phyloP scores from a whole-genome alignment of 2,888 invertebrate species.

The Mythimna pallens region DNA sequence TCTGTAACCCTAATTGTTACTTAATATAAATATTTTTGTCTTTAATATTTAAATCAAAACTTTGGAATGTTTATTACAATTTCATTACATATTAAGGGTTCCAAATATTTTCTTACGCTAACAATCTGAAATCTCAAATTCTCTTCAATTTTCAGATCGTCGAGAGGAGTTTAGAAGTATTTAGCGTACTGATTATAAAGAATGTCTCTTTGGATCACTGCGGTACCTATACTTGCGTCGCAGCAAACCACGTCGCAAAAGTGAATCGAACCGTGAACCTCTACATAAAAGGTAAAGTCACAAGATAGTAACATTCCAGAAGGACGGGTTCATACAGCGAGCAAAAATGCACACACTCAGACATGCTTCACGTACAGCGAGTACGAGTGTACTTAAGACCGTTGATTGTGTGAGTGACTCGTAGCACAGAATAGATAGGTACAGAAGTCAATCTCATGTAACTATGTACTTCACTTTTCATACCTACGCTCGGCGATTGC shows the following conservation, averaged over 20 bases:
- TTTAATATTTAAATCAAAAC: not conserved
- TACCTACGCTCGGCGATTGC: no score
- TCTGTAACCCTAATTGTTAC: no score
- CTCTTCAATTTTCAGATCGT: constrained; percentile 86
- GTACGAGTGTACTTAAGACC: not conserved
- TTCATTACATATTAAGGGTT: not conserved
- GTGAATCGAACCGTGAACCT: constrained; percentile 93
- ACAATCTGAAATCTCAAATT: not conserved
- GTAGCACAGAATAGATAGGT: no score
- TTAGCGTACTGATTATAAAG: constrained; percentile 93
- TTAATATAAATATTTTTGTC: not conserved
- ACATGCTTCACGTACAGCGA: not conserved
- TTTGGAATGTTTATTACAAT: not conserved
- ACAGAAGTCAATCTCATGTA: no score
- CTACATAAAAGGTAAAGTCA: constrained; percentile 92
- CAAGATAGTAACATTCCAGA: not conserved
- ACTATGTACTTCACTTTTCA: no score
- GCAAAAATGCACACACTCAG: not conserved
- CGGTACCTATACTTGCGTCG: constrained; percentile 94
- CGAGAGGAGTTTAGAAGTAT: constrained; percentile 93
- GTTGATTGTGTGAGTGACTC: no score
- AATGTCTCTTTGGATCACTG: constrained; percentile 93
- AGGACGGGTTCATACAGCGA: not conserved
- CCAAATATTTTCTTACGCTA: constrained; percentile 1
- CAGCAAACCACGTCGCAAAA: constrained; percentile 93